Evolutionary conservation across 2,888 invertebrate species (phyloP).

Genomic region (Bembecia ichneumoniformis): DNA sequence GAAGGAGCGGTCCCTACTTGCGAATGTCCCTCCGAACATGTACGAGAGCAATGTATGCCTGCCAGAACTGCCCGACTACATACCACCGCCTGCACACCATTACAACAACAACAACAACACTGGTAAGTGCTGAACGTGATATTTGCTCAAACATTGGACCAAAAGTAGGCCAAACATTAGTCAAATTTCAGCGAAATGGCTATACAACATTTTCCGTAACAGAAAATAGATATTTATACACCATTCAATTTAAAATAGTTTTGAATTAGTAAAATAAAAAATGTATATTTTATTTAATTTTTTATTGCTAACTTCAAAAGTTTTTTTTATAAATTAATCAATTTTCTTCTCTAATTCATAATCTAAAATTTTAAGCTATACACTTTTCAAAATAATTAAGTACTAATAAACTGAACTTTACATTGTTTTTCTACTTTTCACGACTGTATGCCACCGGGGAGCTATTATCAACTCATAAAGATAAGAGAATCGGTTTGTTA

Average conservation of each 20-base stretch:
- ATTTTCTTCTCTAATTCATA: too few species aligned
- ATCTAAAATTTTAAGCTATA: too few species aligned
- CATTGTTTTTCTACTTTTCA: neutral
- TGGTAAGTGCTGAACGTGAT: constrained; percentile 53
- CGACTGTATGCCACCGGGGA: constrained; percentile 1
- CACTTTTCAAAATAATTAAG: too few species aligned
- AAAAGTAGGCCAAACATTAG: neutral
- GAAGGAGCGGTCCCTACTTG: constrained; percentile 80
- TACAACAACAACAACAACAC: constrained; percentile 71
- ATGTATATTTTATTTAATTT: too few species aligned
- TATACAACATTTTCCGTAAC: too few species aligned
- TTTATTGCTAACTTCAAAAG: too few species aligned
- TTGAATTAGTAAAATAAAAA: too few species aligned
- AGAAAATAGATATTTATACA: too few species aligned
- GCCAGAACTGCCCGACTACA: constrained; percentile 82
- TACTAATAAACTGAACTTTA: neutral
- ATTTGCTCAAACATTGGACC: neutral
- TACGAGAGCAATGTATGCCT: constrained; percentile 87
- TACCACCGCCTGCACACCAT: constrained; percentile 68
- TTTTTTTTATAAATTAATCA: too few species aligned
- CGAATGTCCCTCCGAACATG: constrained; percentile 80
- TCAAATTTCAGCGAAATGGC: too few species aligned
- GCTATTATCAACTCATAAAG: constrained; percentile 21
- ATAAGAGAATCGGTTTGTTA: constrained; percentile 32
- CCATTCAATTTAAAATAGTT: too few species aligned